A percentile compares a stretch with the other conserved stretches of the same genome.
Conservation (phyloP, 2,113 vertebrate genomes). For the Pao palembangensis region DNA sequence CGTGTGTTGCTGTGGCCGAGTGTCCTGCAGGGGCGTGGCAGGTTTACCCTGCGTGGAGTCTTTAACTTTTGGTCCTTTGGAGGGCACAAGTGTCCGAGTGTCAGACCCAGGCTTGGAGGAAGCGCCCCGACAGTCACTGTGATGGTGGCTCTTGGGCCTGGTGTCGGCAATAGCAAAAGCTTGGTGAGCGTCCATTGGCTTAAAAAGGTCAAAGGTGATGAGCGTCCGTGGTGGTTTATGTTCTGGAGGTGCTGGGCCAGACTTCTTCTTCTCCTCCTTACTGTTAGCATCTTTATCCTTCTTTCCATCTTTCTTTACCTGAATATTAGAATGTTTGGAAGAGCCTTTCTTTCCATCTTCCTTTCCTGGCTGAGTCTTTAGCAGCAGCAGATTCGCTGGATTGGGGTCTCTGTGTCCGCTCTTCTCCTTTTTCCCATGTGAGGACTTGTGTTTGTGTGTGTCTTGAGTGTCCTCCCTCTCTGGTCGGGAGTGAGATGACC, state of each 20-base stretch:
- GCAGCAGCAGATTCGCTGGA: not conserved
- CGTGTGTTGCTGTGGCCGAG: conserved; percentile 68
- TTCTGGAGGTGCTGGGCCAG: conserved; percentile 39
- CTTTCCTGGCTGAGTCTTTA: conserved; percentile 35
- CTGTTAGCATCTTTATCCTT: conserved; percentile 52
- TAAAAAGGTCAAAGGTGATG: conserved; percentile 72
- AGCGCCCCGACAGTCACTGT: conserved; percentile 56
- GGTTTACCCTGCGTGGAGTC: conserved; percentile 71
- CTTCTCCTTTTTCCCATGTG: conserved; percentile 68
- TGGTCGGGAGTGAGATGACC: conserved; percentile 12
- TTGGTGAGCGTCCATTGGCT: conserved; percentile 67
- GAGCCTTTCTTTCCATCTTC: conserved; percentile 57
- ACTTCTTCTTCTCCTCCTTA: conserved; percentile 72
- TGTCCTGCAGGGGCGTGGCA: conserved; percentile 75
- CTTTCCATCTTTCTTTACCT: conserved; percentile 55
- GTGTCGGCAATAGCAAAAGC: conserved; percentile 62
- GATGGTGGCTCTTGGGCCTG: conserved; percentile 57
- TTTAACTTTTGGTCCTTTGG: conserved; percentile 79
- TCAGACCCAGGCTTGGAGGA: conserved; percentile 57
- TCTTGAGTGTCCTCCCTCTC: conserved; percentile 59
- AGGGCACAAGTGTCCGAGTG: conserved; percentile 56
- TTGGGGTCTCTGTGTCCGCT: conserved; percentile 64
- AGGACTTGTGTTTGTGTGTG: conserved; percentile 60
- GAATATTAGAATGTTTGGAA: conserved; percentile 34
- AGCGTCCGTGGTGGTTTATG: conserved; percentile 67